Evolutionary conservation across 2,113 vertebrate species (phyloP).

Genomic region (Neotoma lepida): DNA sequence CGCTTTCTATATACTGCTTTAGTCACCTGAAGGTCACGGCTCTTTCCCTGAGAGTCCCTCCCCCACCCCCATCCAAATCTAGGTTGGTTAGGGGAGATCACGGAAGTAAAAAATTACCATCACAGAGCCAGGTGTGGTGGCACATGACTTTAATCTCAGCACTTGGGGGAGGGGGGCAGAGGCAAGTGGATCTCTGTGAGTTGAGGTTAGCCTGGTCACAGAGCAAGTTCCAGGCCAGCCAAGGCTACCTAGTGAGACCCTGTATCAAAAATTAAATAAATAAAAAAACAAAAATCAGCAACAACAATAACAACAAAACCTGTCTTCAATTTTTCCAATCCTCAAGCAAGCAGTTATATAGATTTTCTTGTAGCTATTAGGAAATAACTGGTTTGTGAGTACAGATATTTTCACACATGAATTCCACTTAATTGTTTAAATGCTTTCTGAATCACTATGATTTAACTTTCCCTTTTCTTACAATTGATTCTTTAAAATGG

Average conservation of each 20-base stretch:
- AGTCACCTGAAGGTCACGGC: background rate
- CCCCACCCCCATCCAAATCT: background rate
- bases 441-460: background rate
- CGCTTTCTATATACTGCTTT: background rate
- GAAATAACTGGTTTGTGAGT: constrained; percentile 26
- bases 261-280: background rate
- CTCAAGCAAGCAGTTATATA: constrained; percentile 34
- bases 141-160: background rate
- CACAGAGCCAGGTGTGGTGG: background rate
- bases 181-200: background rate
- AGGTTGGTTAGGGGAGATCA: background rate
- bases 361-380: constrained; percentile 50
- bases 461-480: constrained; percentile 52
- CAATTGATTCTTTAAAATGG: constrained; percentile 27
- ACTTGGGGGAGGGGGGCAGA: background rate
- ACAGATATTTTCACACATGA: constrained; percentile 23
- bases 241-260: background rate
- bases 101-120: constrained; percentile 30
- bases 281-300: background rate
- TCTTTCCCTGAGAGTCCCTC: background rate
- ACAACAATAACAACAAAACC: background rate
- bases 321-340: background rate
- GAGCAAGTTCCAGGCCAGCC: background rate
- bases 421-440: constrained; percentile 42
- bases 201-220: background rate